A percentile compares a stretch with the other conserved stretches of the same genome.
Conservation (phyloP, 2,113 vertebrate genomes). For the Spheniscus mendiculus region DNA sequence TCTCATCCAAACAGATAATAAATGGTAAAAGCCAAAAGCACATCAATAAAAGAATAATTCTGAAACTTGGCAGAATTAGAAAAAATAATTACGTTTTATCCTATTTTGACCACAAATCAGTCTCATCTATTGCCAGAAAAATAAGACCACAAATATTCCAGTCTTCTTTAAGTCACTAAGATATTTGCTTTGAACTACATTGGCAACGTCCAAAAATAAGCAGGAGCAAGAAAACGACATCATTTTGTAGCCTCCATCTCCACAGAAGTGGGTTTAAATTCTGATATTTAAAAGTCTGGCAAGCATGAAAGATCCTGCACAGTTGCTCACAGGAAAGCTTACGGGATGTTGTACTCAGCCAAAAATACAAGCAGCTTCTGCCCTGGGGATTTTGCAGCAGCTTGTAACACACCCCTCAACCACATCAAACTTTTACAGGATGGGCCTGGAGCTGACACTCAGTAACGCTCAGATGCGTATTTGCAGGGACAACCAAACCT, state of each 20-base stretch:
- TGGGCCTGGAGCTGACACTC: not conserved
- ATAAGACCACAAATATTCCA: not conserved
- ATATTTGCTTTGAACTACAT: not conserved
- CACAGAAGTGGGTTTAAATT: not conserved
- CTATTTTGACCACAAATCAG: slow-evolving; percentile 3
- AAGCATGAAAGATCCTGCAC: not conserved
- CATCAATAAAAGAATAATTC: slow-evolving; percentile 42
- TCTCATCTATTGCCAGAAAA: slow-evolving; percentile 43
- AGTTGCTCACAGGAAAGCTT: not conserved
- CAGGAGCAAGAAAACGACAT: not conserved
- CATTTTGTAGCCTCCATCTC: not conserved
- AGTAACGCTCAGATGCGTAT: not conserved
- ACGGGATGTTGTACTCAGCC: not conserved
- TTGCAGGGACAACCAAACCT: not conserved
- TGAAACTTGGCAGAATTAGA: slow-evolving; percentile 38
- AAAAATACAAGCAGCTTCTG: not conserved
- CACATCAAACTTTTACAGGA: not conserved
- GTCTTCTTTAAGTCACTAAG: not conserved
- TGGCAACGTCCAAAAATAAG: not conserved
- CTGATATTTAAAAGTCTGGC: not conserved
- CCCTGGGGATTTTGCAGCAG: not conserved
- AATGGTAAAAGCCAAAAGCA: slow-evolving; percentile 41
- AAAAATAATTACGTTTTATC: slow-evolving; percentile 51
- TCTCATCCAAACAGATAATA: slow-evolving; percentile 51
- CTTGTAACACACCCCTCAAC: not conserved